These are phyloP conservation scores for Archaeoteleia sp. DNA, from an alignment of 2,888 invertebrate genomes.

Conservation along the genomic window DNA sequence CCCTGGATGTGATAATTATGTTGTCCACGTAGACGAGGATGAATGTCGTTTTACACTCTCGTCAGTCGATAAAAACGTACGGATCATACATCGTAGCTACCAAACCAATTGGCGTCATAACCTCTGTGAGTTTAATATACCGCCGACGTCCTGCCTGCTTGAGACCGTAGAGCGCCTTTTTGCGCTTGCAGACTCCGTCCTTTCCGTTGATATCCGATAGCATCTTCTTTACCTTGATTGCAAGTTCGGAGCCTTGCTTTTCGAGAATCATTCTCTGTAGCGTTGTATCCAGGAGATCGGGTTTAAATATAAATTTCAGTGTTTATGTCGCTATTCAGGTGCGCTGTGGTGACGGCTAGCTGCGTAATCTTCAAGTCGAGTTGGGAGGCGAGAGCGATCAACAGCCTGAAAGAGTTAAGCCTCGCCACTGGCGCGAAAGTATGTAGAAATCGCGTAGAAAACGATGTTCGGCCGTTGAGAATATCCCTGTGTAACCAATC, in stretches of 20 bases:
- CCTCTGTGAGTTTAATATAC: conserved; percentile 3
- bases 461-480: too few relatives aligned
- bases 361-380: too few relatives aligned
- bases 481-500: too few relatives aligned
- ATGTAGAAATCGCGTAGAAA: too few relatives aligned
- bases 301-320: conserved; percentile 13
- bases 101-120: too few relatives aligned
- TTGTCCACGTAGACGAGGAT: too few relatives aligned
- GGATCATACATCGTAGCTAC: conserved; percentile 13
- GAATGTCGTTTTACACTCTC: neutral
- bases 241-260: neutral
- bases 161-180: conserved; percentile 16
- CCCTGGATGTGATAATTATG: conserved; percentile 14
- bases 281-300: conserved; percentile 3
- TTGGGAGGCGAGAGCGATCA: too few relatives aligned
- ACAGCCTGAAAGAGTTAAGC: too few relatives aligned
- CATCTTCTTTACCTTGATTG: neutral
- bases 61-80: conserved; percentile 10
- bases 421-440: too few relatives aligned
- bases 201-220: neutral
- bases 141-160: conserved; percentile 9
- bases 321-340: too few relatives aligned
- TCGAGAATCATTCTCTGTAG: neutral
- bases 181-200: conserved; percentile 17
- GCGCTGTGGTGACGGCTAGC: too few relatives aligned